Evolutionary conservation across 2,113 vertebrate species (phyloP).

Genomic region (Hylia prasina): DNA sequence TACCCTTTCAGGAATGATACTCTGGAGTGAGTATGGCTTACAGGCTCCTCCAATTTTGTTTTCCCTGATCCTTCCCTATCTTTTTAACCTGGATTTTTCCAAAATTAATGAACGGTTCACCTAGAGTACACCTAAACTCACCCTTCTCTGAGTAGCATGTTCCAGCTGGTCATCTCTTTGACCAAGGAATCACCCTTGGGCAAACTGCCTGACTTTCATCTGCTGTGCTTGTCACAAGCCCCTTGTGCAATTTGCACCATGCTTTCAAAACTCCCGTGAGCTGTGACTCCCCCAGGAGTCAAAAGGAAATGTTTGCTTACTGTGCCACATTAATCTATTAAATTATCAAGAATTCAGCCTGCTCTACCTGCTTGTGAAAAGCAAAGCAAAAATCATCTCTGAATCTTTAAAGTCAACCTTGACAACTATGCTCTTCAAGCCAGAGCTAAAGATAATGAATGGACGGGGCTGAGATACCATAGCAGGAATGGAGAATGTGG

Average conservation of each 20-base stretch:
- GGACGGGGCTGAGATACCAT: neutral
- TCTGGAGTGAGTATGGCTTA: conserved; percentile 40
- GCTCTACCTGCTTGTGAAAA: neutral
- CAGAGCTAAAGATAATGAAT: neutral
- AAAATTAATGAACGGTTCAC: neutral
- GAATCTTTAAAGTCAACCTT: neutral
- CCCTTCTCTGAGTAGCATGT: neutral
- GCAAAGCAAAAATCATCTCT: neutral
- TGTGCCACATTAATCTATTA: neutral
- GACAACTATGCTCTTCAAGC: neutral
- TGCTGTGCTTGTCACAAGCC: too few species aligned
- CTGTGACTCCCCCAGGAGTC: neutral
- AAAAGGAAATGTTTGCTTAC: neutral
- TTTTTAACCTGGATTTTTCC: neutral
- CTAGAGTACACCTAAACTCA: neutral
- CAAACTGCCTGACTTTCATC: too few species aligned
- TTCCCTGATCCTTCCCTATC: neutral
- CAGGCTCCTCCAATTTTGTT: neutral
- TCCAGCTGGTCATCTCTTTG: neutral
- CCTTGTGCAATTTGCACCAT: too few species aligned
- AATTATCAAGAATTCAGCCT: neutral
- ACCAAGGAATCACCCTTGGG: neutral
- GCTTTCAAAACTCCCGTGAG: neutral
- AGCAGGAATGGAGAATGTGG: neutral
- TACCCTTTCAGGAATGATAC: conserved; percentile 67